Base-by-base conservation (phyloP, 2,113 vertebrate species). In the Lucifuga dentata region DNA sequence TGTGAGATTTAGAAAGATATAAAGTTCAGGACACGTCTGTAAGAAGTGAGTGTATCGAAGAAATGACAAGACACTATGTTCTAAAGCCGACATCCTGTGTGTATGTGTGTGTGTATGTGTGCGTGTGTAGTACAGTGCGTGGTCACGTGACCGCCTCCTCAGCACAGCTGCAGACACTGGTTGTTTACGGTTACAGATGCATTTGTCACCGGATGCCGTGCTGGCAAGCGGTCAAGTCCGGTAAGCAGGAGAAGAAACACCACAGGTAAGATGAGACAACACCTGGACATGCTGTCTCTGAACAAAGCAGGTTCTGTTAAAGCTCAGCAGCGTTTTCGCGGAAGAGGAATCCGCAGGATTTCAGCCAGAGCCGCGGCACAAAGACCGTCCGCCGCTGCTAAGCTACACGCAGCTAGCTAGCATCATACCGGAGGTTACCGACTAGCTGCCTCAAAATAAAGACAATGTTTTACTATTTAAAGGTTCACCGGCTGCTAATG, bases 131-230 rank as follows among this genome's bases (percentile, higher is more conserved):
- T 21, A 17, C 4, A 13, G 64, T n/a, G n/a, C 39, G 5, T 33
- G 11, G 53, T 49, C 87, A 83, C 80, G 33, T 86, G 88, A 90
- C 63, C 39, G 32, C 20, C 24, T 5, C 20, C 12, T 17, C 12
- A 3, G 12, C 23, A 43, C 41, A 10, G 78, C 74, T 21, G 58
- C 36, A 6, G 62, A 57, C 36, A n/a, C 26, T 29, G 26, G 49
- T 64, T 80, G 69, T 78, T 75, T 33, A 11, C 59, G 2, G 57
- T 29, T 2, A 19, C 62, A 36, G 79, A 71, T 81, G 81, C 58
- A 2, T 16, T 23, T 13, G 48, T 16, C 8, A 23, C n/a, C 13
- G 38, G 58, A 67, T 63, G 0, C 36, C 3, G 56, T 16, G 40
- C 12, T 49, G 73, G 50, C 62, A 6, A 45, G 16, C 23, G 51